A percentile compares a stretch with the other conserved stretches of the same genome.
phyloP scores from a whole-genome alignment of 2,888 invertebrate genomes.

The Ametastegia equiseti region DNA sequence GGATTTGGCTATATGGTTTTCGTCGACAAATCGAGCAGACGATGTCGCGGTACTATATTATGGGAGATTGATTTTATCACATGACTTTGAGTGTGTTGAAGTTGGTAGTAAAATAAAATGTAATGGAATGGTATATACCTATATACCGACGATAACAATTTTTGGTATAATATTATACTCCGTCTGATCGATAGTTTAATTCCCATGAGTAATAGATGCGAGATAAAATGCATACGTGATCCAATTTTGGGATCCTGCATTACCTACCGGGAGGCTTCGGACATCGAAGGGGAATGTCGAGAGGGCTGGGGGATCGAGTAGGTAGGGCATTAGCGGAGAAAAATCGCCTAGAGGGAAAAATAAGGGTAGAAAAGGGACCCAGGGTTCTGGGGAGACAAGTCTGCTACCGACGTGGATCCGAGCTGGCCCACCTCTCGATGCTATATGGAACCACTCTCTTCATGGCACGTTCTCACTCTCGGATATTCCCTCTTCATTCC shows the following conservation, averaged over 20 bases:
- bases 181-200: not conserved
- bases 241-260: not conserved
- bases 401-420: not conserved
- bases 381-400: not conserved
- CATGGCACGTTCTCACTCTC: constrained; percentile 36
- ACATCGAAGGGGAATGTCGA: not conserved
- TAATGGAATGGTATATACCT: not conserved
- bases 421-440: not conserved
- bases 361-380: not conserved
- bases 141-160: not conserved
- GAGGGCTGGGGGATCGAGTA: not conserved
- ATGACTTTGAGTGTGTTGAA: not conserved
- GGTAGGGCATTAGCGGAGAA: constrained; percentile 31
- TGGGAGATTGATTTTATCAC: not conserved
- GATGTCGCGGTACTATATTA: not conserved
- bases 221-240: constrained; percentile 45
- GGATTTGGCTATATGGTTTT: not conserved
- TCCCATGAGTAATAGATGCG: constrained; percentile 35
- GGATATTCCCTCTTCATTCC: constrained; percentile 17
- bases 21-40: not conserved
- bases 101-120: not conserved
- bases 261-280: not conserved
- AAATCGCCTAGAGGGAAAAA: constrained; percentile 10
- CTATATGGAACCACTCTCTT: constrained; percentile 7
- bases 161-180: not conserved